Conservation (phyloP, 2,888 invertebrate species). For the Selenia dentaria region DNA sequence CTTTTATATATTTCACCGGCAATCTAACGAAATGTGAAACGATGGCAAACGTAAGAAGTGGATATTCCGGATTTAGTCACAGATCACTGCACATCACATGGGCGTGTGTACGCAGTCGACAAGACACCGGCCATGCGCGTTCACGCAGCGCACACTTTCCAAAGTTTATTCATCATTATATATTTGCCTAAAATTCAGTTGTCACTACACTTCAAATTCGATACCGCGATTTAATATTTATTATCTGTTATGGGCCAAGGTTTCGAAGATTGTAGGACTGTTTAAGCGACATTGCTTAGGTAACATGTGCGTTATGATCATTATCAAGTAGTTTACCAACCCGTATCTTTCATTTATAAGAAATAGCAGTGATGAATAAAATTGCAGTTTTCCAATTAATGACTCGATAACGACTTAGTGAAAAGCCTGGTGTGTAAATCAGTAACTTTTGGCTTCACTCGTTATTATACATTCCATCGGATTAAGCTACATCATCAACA, state of each 20-base stretch:
- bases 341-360: no score
- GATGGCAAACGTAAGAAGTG: conserved; percentile 63
- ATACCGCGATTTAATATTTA: no score
- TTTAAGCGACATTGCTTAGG: no score
- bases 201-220: conserved; percentile 50
- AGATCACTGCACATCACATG: conserved; percentile 47
- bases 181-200: conserved; percentile 56
- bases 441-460: no score
- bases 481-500: no score
- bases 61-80: conserved; percentile 67
- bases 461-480: no score
- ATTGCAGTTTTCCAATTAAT: no score
- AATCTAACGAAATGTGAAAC: conserved; percentile 70
- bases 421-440: no score
- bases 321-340: no score
- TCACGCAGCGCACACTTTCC: conserved; percentile 38
- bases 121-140: conserved; percentile 35
- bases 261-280: conserved; percentile 3
- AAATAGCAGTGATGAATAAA: no score
- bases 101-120: conserved; percentile 32
- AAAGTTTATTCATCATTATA: conserved; percentile 50
- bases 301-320: no score
- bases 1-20: conserved; percentile 77
- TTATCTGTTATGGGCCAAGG: conserved; percentile 16
- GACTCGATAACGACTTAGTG: no score